These are phyloP conservation scores for Brachionus rubens DNA, from an alignment of 1,140 invertebrate genomes.

Conservation along the genomic window DNA sequence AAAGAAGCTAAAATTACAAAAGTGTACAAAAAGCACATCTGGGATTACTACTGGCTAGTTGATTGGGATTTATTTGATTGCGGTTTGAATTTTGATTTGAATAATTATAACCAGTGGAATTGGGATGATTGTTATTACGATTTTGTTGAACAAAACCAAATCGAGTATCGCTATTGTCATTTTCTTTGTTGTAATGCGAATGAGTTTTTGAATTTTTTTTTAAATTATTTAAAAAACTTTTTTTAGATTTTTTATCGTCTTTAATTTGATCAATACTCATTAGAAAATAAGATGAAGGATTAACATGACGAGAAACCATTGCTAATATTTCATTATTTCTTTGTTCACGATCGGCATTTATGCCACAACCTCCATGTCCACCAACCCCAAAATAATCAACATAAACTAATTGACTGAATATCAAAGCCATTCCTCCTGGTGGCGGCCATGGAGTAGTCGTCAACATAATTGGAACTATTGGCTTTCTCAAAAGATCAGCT, in stretches of 20 bases:
- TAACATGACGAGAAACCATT: conserved; percentile 16
- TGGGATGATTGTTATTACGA: no score
- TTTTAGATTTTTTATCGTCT: conserved; percentile 14
- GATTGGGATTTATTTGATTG: no score
- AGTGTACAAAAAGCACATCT: no score
- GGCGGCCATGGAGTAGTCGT: conserved; percentile 61
- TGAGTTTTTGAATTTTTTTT: neutral
- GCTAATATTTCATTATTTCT: conserved; percentile 59
- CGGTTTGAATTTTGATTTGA: no score
- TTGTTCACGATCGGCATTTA: conserved; percentile 59
- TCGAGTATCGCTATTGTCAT: no score
- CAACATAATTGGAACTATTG: conserved; percentile 61
- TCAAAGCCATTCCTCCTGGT: conserved; percentile 60
- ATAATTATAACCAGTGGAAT: no score
- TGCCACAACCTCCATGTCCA: conserved; percentile 62
- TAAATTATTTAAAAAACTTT: neutral
- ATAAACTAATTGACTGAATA: conserved; percentile 61
- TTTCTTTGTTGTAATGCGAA: no score
- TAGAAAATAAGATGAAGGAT: conserved; percentile 45
- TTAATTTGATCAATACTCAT: conserved; percentile 28
- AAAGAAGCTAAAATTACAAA: no score
- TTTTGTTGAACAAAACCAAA: no score
- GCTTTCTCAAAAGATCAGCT: conserved; percentile 60
- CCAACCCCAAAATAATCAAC: conserved; percentile 60
- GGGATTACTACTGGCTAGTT: no score